These are phyloP conservation scores for Doris montereyensis DNA, from an alignment of 2,888 invertebrate species.

Conservation along the genomic window DNA sequence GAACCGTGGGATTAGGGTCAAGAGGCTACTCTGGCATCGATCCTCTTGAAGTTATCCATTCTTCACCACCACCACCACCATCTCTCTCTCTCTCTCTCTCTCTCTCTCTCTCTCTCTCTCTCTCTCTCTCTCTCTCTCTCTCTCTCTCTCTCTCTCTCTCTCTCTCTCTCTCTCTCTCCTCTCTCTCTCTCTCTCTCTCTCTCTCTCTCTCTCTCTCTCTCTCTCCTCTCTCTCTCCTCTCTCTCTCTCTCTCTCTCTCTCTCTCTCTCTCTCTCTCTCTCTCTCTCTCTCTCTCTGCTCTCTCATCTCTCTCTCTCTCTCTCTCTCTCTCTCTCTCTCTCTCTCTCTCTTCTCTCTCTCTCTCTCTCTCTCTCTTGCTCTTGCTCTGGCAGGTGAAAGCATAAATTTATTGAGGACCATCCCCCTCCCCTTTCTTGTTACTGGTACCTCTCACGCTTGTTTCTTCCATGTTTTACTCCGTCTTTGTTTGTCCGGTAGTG, in stretches of 20 bases:
- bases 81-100: neutral
- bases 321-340: slow-evolving; percentile 14
- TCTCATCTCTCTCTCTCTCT: neutral
- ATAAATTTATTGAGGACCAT: neutral
- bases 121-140: neutral
- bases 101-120: neutral
- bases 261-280: neutral
- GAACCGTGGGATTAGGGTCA: too few species aligned
- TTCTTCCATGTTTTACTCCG: too few species aligned
- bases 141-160: slow-evolving; percentile 10
- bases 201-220: slow-evolving; percentile 17
- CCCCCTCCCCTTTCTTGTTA: too few species aligned
- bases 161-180: neutral
- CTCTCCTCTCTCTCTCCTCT: neutral
- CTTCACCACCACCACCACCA: neutral
- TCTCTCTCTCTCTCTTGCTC: neutral
- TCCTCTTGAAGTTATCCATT: neutral
- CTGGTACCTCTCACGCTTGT: too few species aligned
- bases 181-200: slow-evolving; percentile 1
- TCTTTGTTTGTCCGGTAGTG: too few species aligned
- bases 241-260: slow-evolving; percentile 6
- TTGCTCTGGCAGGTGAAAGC: neutral
- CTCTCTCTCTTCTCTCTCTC: neutral
- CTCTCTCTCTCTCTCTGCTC: neutral
- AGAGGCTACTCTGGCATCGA: too few species aligned